phyloP scores from a whole-genome alignment of 2,888 invertebrate species.

The Dynastes tityus region DNA sequence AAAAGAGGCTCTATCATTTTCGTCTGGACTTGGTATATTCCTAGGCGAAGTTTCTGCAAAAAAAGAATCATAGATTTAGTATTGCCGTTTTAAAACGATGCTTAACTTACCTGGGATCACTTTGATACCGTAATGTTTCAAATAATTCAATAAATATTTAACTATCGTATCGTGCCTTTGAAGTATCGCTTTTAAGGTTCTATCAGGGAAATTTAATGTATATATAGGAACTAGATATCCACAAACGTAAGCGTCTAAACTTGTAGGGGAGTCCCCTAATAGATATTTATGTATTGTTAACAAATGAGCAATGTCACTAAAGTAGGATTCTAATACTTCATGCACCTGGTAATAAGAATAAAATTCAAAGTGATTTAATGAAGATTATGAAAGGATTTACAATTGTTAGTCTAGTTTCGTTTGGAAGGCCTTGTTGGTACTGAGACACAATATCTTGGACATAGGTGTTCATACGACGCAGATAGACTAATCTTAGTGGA shows the following conservation, averaged over 20 bases:
- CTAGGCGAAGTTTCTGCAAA: constrained; percentile 24
- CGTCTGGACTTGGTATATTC: constrained; percentile 18
- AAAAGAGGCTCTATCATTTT: constrained; percentile 47
- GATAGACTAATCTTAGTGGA: constrained; percentile 44
- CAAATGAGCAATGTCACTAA: constrained; percentile 34
- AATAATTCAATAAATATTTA: constrained; percentile 56
- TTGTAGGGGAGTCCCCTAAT: constrained; percentile 40
- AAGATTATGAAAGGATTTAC: constrained; percentile 7
- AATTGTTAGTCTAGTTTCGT: neutral
- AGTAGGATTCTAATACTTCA: constrained; percentile 42
- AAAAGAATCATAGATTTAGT: neutral
- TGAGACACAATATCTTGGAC: constrained; percentile 37
- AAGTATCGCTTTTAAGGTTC: constrained; percentile 32
- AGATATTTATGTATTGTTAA: constrained; percentile 40
- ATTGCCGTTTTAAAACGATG: neutral
- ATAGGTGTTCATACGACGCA: constrained; percentile 41
- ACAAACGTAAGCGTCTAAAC: constrained; percentile 49
- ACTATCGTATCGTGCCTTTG: constrained; percentile 46
- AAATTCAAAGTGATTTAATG: neutral
- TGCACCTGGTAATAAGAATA: constrained; percentile 9
- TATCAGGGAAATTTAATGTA: constrained; percentile 44
- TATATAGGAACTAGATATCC: constrained; percentile 49
- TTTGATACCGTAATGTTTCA: constrained; percentile 47
- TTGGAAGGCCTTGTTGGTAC: constrained; percentile 13
- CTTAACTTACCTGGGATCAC: constrained; percentile 31